Evolutionary conservation across 2,113 vertebrate genomes (phyloP).

Genomic region (Spheniscus mendiculus): DNA sequence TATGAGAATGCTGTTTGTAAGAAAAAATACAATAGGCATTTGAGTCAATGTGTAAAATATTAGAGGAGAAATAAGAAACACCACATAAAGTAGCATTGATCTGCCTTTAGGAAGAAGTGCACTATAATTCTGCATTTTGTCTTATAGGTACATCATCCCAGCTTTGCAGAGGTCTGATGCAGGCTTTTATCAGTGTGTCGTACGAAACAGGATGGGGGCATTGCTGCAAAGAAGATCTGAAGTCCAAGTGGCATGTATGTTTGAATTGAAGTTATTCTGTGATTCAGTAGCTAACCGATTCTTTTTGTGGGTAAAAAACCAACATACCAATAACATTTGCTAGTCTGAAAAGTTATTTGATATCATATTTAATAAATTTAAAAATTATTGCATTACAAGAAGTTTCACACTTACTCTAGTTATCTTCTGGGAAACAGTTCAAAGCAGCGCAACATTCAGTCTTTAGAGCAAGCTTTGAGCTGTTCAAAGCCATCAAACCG

Average conservation of each 20-base stretch:
- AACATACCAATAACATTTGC: not conserved
- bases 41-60: not conserved
- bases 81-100: not conserved
- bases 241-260: conserved; percentile 91
- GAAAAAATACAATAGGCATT: not conserved
- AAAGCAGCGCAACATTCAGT: not conserved
- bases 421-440: not conserved
- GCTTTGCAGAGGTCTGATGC: conserved; percentile 79
- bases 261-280: not conserved
- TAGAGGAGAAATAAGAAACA: not conserved
- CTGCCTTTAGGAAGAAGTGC: not conserved
- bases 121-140: not conserved
- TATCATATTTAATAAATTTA: not conserved
- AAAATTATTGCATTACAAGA: not conserved
- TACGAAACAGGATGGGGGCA: conserved; percentile 88
- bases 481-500: not conserved
- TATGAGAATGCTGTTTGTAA: not conserved
- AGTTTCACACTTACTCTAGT: not conserved
- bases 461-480: not conserved
- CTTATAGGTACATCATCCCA: conserved; percentile 78
- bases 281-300: not conserved
- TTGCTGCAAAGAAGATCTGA: conserved; percentile 83
- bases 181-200: conserved; percentile 86
- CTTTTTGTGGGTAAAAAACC: not conserved
- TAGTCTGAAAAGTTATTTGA: not conserved